Evolutionary conservation across 2,888 invertebrate species (phyloP).

Genomic region (Tinea trinotella): DNA sequence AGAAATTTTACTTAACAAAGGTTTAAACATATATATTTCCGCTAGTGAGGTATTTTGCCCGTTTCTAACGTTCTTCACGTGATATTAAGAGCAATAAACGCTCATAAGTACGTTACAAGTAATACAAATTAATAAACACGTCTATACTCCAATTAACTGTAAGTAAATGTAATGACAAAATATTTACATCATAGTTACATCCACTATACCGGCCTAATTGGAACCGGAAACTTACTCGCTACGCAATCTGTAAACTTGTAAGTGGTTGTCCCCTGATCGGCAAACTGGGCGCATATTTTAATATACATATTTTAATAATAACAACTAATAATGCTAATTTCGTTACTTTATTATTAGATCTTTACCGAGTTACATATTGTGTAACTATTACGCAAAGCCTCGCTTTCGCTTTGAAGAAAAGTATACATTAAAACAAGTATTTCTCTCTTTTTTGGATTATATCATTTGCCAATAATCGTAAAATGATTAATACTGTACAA

Average conservation of each 20-base stretch:
- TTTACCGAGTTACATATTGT: conserved; percentile 14
- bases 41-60: neutral
- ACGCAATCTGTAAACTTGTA: no score
- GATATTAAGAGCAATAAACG: neutral
- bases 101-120: neutral
- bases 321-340: neutral
- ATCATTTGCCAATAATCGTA: neutral
- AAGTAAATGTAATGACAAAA: no score
- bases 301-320: neutral
- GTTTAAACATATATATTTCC: neutral
- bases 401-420: conserved; percentile 15
- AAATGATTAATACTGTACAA: neutral
- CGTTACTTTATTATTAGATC: neutral
- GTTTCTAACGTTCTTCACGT: neutral
- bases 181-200: no score
- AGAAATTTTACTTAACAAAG: neutral
- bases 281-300: no score
- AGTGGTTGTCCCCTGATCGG: no score
- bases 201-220: no score
- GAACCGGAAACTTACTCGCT: no score
- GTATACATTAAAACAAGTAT: neutral
- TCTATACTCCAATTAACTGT: no score
- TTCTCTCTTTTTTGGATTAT: neutral
- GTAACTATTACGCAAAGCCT: conserved; percentile 17
- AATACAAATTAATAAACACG: neutral